Base-by-base conservation (phyloP, 2,797 vertebrate species). In the Halcyon smyrnensis region DNA sequence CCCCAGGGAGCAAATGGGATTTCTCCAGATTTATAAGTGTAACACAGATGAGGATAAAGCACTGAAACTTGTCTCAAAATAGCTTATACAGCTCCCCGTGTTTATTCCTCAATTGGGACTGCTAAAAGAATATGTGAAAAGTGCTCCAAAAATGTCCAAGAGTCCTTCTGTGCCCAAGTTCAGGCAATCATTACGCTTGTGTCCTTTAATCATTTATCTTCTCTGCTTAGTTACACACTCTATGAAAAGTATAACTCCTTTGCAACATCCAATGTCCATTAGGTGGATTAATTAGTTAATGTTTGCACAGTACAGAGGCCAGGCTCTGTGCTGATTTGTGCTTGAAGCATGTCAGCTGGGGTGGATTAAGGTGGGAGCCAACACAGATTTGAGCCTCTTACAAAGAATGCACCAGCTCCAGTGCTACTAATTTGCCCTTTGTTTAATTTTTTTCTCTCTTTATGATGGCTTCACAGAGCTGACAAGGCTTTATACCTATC, bases 231-330 rank as follows among this genome's bases (percentile, higher is more conserved):
- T 75, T 87, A 80, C 64, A 82, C 9, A 24, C 6, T 65, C 24
- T 46, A 27, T 75, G 78, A 95, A 80, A 46, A 78, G 37, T 94
- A 88, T 60, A 93, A 73, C 34, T 68, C 41, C 68, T 93, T 83
- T 89, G 41, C 88, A 96, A 51, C 57, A 62, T 92, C 68, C 48
- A 54, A 45, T 48, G 68, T 60, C 60, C 57, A 32, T 84, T 60
- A 90, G 56, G n/a, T 74, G 65, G 89, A 92, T 95, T 95, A 95
- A 95, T 95, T 94, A 95, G 91, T 90, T 95, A 90, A 95, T 90
- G 88, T 95, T 96, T 95, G 71, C 84, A 89, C 91, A 97, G 87
- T 12, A 43, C 41, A 82, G 36, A 20, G 70, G 80, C 85, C 88
- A 91, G 81, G 57, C 59, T 83, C 54, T 91, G 30, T 8, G 46